Evolutionary conservation across 2,888 invertebrate species (phyloP).

Genomic region (Nasonovia ribisnigri): DNA sequence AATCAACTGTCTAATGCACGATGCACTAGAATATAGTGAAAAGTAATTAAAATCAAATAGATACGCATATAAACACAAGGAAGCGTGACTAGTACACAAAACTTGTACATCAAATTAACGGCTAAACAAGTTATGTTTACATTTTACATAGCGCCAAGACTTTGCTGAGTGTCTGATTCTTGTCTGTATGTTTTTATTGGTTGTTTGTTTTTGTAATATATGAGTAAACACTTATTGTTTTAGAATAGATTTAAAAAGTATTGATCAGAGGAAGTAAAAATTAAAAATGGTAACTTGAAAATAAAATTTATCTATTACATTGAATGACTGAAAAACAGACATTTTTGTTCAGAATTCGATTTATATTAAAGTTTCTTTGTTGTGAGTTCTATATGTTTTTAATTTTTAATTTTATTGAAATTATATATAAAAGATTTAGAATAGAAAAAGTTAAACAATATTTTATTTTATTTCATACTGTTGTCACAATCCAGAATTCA

Average conservation of each 20-base stretch:
- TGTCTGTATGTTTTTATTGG: neutral
- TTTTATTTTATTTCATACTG: neutral
- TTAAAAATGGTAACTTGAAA: neutral
- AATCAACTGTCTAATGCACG: conserved; percentile 20
- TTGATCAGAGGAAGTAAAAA: neutral
- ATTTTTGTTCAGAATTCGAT: neutral
- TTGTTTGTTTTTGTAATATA: conserved; percentile 6
- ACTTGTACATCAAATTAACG: conserved; percentile 31
- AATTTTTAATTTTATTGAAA: neutral
- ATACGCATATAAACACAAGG: conserved; percentile 1
- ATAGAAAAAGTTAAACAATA: neutral
- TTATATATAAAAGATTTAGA: neutral
- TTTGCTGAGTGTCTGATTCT: conserved; percentile 19
- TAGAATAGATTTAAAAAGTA: neutral
- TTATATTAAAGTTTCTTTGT: neutral
- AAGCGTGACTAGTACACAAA: conserved; percentile 31
- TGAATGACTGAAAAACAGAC: neutral
- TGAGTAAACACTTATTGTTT: neutral
- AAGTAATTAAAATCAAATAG: conserved; percentile 41
- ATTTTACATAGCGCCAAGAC: conserved; percentile 35
- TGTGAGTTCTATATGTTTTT: neutral
- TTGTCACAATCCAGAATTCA: neutral
- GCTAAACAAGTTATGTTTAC: conserved; percentile 33
- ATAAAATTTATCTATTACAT: neutral
- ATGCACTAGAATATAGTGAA: conserved; percentile 3